Evolutionary conservation across 2,797 vertebrate species (phyloP).

Genomic region (Mormyrus hasselquistii): DNA sequence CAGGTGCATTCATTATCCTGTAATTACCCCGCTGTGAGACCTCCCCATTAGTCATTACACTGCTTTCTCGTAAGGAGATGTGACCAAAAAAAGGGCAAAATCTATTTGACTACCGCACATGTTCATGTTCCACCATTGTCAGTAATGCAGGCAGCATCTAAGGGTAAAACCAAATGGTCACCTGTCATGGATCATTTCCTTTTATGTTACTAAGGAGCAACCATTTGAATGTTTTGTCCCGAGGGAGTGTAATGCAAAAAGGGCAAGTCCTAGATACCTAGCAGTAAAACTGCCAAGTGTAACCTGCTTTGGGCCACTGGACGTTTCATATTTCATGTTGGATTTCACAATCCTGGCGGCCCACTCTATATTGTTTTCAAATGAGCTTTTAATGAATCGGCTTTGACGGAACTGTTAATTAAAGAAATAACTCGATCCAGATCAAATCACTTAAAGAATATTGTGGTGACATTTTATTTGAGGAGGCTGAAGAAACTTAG

Average conservation of each 20-base stretch:
- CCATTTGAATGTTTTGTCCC: not conserved
- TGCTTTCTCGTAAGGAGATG: conserved; percentile 44
- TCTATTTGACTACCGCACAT: conserved; percentile 40
- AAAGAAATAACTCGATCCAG: not conserved
- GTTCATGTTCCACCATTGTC: conserved; percentile 37
- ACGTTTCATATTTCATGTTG: not conserved
- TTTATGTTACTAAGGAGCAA: not conserved
- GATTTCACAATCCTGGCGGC: not conserved
- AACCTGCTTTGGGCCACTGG: not conserved
- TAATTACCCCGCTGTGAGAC: conserved; percentile 70
- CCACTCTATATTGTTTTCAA: not conserved
- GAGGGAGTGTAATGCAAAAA: not conserved
- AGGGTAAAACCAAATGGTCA: conserved; percentile 50
- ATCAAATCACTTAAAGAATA: not conserved
- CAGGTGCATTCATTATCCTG: conserved; percentile 69
- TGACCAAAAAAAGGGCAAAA: conserved; percentile 55
- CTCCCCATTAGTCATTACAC: conserved; percentile 63
- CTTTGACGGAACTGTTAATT: not conserved
- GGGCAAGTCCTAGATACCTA: not conserved
- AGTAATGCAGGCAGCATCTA: not conserved
- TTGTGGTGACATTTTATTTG: not conserved
- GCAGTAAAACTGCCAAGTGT: not conserved
- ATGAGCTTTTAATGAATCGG: not conserved
- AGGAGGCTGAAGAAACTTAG: not conserved
- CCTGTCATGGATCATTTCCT: conserved; percentile 32